Evolutionary conservation across 2,113 vertebrate species (phyloP), one percentile per base, ranked within the genome.

Genomic region (Carettochelys insculpta): DNA sequence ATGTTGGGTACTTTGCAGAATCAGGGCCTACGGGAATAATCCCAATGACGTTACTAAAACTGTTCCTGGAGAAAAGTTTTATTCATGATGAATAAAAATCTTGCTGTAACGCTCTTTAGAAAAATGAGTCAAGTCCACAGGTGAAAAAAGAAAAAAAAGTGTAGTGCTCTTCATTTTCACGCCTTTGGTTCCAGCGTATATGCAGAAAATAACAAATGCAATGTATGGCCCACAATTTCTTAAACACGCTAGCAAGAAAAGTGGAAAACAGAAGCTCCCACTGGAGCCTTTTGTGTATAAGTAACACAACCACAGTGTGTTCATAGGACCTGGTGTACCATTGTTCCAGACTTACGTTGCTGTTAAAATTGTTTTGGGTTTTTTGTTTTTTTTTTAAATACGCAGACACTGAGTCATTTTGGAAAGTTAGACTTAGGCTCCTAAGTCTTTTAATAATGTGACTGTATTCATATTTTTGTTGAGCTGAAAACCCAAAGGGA

Each of bases 101-200:
- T 45, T 58, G 31, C 50, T 31, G 13, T 45, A 0, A 0, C 4
- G 24, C 11, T 79, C 73, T 58, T 47, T 19, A 6, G 41, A 43
- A 11, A 58, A n/a, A 68, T 5, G 34, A 17, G 54, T 61, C 76
- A 11, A 68, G 61, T 68, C 4, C 61, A 68, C 61, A 22, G 17
- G 38, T 38, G 17, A 38, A 38, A 11, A 4, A 8, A 20, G 11
- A 31, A 14, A 9, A n/a, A 9, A n/a, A 38, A 19, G 38, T 20
- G 34, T 38, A 8, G 34, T 65, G 34, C 31, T 34, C 34, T 68
- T 1, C n/a, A 20, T 38, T 65, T 65, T 38, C n/a, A 38, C 20
- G n/a, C n/a, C 17, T 38, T 68, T 17, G n/a, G 14, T 68, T 68
- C 61, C 61, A 38, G n/a, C 17, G 19, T 5, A 11, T 68, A 68